These are phyloP conservation scores for Sialis lutaria DNA, from an alignment of 2,888 invertebrate genomes.

Conservation along the genomic window DNA sequence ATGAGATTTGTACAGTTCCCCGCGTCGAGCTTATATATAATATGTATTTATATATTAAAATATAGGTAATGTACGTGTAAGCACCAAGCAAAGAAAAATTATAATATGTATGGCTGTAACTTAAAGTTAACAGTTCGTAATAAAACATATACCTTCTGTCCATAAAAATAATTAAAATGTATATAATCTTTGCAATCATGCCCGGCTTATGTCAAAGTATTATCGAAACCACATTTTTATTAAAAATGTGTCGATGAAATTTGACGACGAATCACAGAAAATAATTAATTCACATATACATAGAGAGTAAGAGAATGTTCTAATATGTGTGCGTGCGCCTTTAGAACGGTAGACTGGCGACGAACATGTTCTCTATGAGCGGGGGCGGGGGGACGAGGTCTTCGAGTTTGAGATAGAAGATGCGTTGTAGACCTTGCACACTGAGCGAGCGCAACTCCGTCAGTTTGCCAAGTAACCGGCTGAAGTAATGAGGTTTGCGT, in stretches of 20 bases:
- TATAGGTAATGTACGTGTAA: not conserved
- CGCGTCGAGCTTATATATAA: not conserved
- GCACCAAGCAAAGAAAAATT: not conserved
- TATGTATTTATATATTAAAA: not conserved
- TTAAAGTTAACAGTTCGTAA: not conserved
- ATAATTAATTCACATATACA: not conserved
- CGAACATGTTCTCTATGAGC: constrained; percentile 89
- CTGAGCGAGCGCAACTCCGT: constrained; percentile 85
- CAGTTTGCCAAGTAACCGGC: constrained; percentile 76
- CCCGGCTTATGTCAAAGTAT: constrained; percentile 1
- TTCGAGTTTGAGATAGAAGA: constrained; percentile 85
- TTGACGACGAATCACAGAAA: constrained; percentile 1
- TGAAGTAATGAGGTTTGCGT: constrained; percentile 85
- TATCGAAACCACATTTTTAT: not conserved
- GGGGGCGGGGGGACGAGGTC: constrained; percentile 84
- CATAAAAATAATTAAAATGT: not conserved
- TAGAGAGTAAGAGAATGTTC: not conserved
- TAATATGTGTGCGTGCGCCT: constrained; percentile 5
- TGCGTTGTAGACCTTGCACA: constrained; percentile 84
- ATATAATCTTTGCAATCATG: constrained; percentile 3
- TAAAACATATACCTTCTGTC: not conserved
- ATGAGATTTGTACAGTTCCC: too few species aligned
- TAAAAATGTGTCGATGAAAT: not conserved
- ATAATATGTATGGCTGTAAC: not conserved
- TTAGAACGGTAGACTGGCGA: constrained; percentile 86